These are phyloP conservation scores for Strix uralensis DNA, from an alignment of 2,113 vertebrate genomes.

Conservation along the genomic window DNA sequence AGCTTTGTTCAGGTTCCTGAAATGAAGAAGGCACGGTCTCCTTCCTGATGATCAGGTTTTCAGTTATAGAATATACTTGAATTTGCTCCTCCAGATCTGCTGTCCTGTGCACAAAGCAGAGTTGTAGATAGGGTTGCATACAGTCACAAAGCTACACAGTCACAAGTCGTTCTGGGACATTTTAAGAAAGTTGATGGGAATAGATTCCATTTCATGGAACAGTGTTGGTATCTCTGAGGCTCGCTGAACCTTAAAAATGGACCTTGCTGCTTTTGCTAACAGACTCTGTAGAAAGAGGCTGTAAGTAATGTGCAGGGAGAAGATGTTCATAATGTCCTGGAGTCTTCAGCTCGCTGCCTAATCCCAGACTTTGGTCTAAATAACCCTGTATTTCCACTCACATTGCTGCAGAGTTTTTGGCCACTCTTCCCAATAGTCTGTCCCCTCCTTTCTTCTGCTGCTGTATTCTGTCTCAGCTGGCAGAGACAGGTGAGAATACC, in stretches of 20 bases:
- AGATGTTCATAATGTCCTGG: background rate
- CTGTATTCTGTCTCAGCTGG: background rate
- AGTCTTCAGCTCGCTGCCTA: background rate
- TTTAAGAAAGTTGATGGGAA: background rate
- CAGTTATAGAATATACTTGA: background rate
- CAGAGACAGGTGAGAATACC: no score
- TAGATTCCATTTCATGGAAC: background rate
- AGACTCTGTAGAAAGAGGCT: background rate
- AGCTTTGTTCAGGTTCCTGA: background rate
- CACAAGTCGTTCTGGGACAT: background rate
- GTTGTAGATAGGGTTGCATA: background rate
- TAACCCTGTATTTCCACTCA: background rate
- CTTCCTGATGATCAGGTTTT: background rate
- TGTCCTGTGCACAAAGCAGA: background rate
- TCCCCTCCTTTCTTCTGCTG: background rate
- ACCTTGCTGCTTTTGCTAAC: background rate
- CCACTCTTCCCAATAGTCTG: background rate
- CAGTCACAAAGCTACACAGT: background rate
- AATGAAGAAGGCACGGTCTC: background rate
- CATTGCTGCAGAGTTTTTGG: background rate
- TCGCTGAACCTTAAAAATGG: background rate
- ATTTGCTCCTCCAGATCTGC: background rate
- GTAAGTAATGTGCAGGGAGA: fast-evolving
- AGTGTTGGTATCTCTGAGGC: background rate
- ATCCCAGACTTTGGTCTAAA: background rate